Base-by-base conservation (phyloP, 2,888 invertebrate genomes). In the Glaucopsyche alexis region DNA sequence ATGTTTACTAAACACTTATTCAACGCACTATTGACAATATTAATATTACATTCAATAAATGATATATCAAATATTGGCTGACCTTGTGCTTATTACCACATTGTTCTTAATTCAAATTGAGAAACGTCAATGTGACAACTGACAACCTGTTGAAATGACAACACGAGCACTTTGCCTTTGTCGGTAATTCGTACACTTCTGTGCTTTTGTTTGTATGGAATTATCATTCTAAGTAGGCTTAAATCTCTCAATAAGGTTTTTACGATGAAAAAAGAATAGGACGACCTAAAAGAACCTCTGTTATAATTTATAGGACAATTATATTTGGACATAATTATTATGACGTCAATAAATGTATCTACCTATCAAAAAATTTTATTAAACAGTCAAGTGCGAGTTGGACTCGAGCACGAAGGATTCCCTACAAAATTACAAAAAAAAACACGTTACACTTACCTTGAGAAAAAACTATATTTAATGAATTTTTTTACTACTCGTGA, bases 61-160 rank as follows among this genome's bases (percentile, higher is more conserved):
- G 78, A 79, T 79, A 80, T 81, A 83, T 84, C 85, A 86, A 88
- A 87, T 85, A 83, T 85, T 83, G 80, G 77, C 72, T 77, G 83
- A 82, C 89, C 90, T 89, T 87, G 88, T 81, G 79, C 80, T 79
- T 83, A 81, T 80, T 82, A 80, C 77, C 75, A 81, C 83, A 80
- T 77, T 82, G 82, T 80, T 77, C 75, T 78, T 75, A 74, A 82
- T 80, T 77, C 75, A 77, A 77, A 80, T 88, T 87, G 83, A 81
- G 88, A 81, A 88, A 88, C 81, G 67, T 72, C 72, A 67, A 72
- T 52, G 80, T 83, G 87, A 87, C 86, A 86, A 83, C 83, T 85
- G 81, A 83, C 80, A 79, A 82, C 80, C 82, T 81, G 84, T 84
- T 84, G 84, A 40, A 65, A 14, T 66, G 72, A 72, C n/a, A 14